Evolutionary conservation across 64 coral and sea anemone species (phyloP).

Genomic region (Montipora sp.): DNA sequence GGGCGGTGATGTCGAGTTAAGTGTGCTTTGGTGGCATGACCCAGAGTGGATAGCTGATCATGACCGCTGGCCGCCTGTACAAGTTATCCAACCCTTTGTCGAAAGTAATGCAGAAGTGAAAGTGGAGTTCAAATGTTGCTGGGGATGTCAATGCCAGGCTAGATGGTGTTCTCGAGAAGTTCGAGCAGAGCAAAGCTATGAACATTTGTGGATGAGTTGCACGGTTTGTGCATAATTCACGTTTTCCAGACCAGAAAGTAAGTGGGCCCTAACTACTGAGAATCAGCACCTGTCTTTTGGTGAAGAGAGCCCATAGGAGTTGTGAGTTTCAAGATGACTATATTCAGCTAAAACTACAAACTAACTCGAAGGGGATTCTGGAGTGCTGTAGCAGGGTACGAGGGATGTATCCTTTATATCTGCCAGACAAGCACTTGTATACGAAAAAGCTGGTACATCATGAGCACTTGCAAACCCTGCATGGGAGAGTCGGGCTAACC

Average conservation of each 20-base stretch:
- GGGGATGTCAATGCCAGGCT: not conserved
- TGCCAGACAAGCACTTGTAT: no score
- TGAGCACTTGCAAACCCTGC: no score
- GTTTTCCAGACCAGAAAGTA: not conserved
- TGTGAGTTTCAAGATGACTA: no score
- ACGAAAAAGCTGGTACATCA: no score
- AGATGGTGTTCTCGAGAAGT: not conserved
- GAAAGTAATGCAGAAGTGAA: not conserved
- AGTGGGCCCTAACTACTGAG: not conserved
- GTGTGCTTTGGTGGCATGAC: not conserved
- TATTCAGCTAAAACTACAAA: no score
- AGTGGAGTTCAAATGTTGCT: not conserved
- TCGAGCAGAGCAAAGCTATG: not conserved
- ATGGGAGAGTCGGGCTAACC: no score
- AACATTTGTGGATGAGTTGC: not conserved
- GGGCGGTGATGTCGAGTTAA: slow-evolving; percentile 5
- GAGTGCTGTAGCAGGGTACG: no score
- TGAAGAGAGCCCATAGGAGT: not conserved
- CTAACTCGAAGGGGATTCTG: no score
- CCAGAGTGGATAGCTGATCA: slow-evolving; percentile 7
- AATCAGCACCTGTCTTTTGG: not conserved
- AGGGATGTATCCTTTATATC: no score
- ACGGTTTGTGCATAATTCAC: slow-evolving; percentile 1
- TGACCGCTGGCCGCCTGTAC: not conserved
- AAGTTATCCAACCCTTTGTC: not conserved